Percentiles rank a stretch among this genome's conserved stretches.
These are phyloP conservation scores for Galerucella pusilla DNA, from an alignment of 2,888 invertebrate genomes.

Conservation along the genomic window DNA sequence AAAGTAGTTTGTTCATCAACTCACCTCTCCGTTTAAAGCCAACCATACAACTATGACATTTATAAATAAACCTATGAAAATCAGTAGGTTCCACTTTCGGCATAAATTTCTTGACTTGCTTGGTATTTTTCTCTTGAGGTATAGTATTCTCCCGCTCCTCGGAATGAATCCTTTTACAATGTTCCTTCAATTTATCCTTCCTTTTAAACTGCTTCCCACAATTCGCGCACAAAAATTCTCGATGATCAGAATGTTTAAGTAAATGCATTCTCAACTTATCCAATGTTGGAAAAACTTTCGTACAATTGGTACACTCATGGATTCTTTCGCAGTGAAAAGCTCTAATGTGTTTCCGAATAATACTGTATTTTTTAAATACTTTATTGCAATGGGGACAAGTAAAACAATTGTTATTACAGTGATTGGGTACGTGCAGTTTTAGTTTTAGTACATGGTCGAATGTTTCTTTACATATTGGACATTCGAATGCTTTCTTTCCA, in stretches of 20 bases:
- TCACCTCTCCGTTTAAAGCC: slow-evolving; percentile 83
- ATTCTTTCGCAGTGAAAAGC: slow-evolving; percentile 78
- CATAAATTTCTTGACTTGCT: slow-evolving; percentile 66
- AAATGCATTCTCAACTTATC: slow-evolving; percentile 80
- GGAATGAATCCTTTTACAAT: slow-evolving; percentile 75
- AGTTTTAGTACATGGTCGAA: slow-evolving; percentile 75
- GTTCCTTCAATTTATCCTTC: slow-evolving; percentile 79
- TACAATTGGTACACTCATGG: slow-evolving; percentile 76
- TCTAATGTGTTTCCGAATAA: slow-evolving; percentile 73
- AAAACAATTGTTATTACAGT: slow-evolving; percentile 73
- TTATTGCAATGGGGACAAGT: slow-evolving; percentile 77
- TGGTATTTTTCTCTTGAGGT: slow-evolving; percentile 43
- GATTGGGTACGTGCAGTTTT: slow-evolving; percentile 75
- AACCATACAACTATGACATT: slow-evolving; percentile 79
- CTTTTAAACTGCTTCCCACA: slow-evolving; percentile 84
- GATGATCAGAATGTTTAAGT: slow-evolving; percentile 72
- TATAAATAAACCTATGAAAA: slow-evolving; percentile 79
- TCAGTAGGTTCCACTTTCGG: slow-evolving; percentile 72
- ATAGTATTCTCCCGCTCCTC: slow-evolving; percentile 64
- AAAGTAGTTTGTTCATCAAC: slow-evolving; percentile 14
- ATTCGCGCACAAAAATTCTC: slow-evolving; percentile 78
- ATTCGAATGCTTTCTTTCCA: slow-evolving; percentile 75
- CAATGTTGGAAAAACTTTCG: slow-evolving; percentile 75
- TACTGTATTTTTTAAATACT: slow-evolving; percentile 74
- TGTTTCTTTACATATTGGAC: slow-evolving; percentile 77